Evolutionary conservation across 2,113 vertebrate species (phyloP), one percentile per base, ranked within the genome.

Genomic region (Rhinopithecus roxellana): DNA sequence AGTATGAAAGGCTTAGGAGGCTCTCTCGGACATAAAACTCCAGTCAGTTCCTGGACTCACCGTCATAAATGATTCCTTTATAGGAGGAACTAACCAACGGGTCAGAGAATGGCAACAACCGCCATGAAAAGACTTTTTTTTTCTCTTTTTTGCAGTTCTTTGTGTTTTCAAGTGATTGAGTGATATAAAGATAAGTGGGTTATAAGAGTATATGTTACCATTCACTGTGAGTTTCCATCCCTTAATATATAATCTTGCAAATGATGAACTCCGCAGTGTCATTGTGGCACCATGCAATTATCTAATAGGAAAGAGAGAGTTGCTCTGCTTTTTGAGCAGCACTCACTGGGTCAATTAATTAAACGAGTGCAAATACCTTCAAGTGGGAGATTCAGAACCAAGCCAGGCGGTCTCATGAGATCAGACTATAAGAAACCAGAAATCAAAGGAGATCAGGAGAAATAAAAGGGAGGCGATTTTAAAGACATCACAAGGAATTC

Each of bases 341-440:
- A 52, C 96, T 90, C 55, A 55, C 89, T 17, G 20, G 87, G 78
- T 97, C 96, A 98, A 91, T 98, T 98, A 98, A 98, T 98, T 98
- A 98, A 98, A 98, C 78, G 90, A 98, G 97, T 72, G 87, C 45
- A 95, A 95, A 93, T 92, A 97, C 59, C 1, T 96, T 98, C 88
- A 70, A 94, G 27, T 87, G 88, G 96, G 91, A 97, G 93, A 96
- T 55, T 97, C 88, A 16, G 89, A 95, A 96, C 94, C 92, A 96
- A 97, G 95, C 90, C 74, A 57, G 50, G 12, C 75, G 83, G 48
- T 30, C 72, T 96, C 79, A 35, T 23, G 89, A 85, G 77, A 95
- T 86, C 74, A 89, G 84, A 52, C 10, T 18, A 3, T 11, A 80
- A 96, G 55, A 92, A 97, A 50, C 1, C 4, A 87, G 70, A 94